A percentile compares a stretch with the other conserved stretches of the same genome.
Conservation (phyloP, 2,888 invertebrate genomes). For the Eutolmus rufibarbis region DNA sequence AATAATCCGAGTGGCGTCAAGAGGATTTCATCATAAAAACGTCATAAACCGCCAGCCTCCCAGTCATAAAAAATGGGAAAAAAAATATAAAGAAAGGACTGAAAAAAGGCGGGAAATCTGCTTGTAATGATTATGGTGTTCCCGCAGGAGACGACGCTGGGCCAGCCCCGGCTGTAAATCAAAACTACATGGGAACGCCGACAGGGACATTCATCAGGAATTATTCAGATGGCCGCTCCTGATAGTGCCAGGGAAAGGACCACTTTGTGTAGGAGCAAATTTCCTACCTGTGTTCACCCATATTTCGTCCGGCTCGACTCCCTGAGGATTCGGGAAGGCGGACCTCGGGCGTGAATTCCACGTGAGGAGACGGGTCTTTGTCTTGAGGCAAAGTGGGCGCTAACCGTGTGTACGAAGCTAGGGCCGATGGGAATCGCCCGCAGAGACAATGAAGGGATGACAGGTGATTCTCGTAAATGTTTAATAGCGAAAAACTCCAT, state of each 20-base stretch:
- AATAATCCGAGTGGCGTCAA: slow-evolving; percentile 12
- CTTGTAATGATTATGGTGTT: background rate
- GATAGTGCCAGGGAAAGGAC: background rate
- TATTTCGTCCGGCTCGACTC: background rate
- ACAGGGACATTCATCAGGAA: slow-evolving; percentile 20
- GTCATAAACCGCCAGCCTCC: slow-evolving; percentile 10
- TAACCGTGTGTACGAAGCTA: background rate
- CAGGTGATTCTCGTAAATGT: slow-evolving; percentile 31
- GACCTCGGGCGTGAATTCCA: background rate
- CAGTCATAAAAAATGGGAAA: background rate
- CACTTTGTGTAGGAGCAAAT: background rate
- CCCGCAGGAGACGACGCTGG: background rate
- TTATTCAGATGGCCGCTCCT: background rate
- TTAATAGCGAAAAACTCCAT: slow-evolving; percentile 9
- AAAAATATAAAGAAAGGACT: background rate
- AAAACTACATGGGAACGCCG: slow-evolving; percentile 11
- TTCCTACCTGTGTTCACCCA: slow-evolving; percentile 11
- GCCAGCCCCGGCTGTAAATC: slow-evolving; percentile 4
- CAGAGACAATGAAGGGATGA: slow-evolving; percentile 30
- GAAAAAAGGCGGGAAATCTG: background rate
- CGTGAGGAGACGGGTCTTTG: background rate
- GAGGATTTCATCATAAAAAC: slow-evolving; percentile 26
- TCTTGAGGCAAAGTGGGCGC: background rate
- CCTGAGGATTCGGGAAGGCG: background rate
- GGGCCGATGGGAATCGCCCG: background rate